Evolutionary conservation across 2,797 vertebrate genomes (phyloP), one percentile per base, ranked within the genome.

Genomic region (Sebastolobus alascanus): DNA sequence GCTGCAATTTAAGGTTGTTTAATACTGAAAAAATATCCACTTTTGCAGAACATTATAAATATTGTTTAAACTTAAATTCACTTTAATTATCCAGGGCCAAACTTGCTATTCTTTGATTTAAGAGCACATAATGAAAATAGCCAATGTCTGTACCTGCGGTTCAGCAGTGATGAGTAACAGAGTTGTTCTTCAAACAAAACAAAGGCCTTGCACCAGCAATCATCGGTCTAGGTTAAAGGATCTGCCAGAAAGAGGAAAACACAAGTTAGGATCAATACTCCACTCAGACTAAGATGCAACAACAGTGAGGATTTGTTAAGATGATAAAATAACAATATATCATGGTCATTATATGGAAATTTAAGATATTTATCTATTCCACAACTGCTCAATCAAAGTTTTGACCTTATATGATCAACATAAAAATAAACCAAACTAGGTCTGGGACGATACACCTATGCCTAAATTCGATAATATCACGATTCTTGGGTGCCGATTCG

Each of bases 211-310:
- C 54, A 79, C 71, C 43, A 81, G 73, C 72, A 63, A 81, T 68
- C 80, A 77, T 88, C 54, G 7, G 82, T 74, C 69, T 79, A 38
- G 31, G 60, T 73, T 69, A 72, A 76, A 75, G 43, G 63, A 89
- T 87, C 92, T 94, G 85, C 40, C 64, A 78, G 43, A 83, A 56
- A 79, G 14, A 82, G 37, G 9, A 68, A 86, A 74, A 75, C 7
- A 63, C 25, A 64, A 16, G 31, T 87, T 75, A 84, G 11, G 33
- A 13, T 59, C 20, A 33, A 68, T 37, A 37, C 13, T 40, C 5
- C 2, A 3, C 4, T 68, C 25, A 6, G 33, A 14, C 9, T 54
- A 6, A 40, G 27, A 54, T 63, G 18, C 13, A 65, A 70, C 20
- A 60, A 14, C 50, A 52, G 3, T 2, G 4, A 37, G 2, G 9